phyloP scores from a whole-genome alignment of 2,113 vertebrate species.

The Dipodomys merriami region DNA sequence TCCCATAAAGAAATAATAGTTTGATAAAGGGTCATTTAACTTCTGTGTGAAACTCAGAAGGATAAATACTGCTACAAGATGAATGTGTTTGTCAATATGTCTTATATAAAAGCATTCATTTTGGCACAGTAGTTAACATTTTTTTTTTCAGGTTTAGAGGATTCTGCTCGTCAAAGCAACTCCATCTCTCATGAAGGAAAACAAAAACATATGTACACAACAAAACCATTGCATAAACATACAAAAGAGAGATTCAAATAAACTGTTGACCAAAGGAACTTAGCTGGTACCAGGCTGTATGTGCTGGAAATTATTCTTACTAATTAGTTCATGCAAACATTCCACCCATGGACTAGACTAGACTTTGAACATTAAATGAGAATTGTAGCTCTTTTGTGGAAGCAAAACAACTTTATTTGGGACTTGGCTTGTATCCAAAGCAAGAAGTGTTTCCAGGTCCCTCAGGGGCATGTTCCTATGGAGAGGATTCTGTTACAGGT shows the following conservation, averaged over 20 bases:
- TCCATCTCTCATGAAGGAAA: background rate
- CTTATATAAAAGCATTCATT: background rate
- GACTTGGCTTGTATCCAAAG: background rate
- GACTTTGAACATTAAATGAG: background rate
- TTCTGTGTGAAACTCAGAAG: background rate
- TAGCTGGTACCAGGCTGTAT: background rate
- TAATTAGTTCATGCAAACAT: background rate
- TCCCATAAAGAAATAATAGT: background rate
- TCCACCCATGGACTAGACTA: background rate
- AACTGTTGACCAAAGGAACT: background rate
- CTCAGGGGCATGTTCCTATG: background rate
- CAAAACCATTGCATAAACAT: background rate
- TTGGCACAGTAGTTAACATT: background rate
- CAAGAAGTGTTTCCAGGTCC: background rate
- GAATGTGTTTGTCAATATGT: background rate
- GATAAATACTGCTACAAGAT: background rate
- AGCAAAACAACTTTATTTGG: background rate
- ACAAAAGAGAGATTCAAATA: background rate
- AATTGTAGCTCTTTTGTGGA: background rate
- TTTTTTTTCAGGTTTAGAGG: background rate
- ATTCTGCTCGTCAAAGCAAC: too few species aligned
- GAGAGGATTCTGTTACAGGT: background rate
- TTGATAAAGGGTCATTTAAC: background rate
- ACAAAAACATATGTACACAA: rapidly evolving
- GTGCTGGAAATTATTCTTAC: background rate